Evolutionary conservation across 2,113 vertebrate genomes (phyloP).

Genomic region (Cariama cristata): DNA sequence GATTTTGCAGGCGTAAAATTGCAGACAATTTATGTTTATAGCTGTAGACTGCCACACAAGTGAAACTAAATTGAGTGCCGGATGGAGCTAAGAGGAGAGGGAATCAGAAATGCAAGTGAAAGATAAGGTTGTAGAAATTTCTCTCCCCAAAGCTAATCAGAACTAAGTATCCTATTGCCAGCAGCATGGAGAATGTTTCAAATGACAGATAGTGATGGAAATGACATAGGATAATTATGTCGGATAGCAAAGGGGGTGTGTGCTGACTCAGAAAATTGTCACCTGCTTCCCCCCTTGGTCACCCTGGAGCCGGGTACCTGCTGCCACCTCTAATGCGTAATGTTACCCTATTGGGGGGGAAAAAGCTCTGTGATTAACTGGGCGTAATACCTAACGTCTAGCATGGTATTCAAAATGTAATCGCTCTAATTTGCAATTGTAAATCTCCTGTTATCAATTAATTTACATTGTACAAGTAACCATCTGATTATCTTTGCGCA

Average conservation of each 20-base stretch:
- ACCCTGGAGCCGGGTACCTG: background rate
- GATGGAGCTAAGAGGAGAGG: background rate
- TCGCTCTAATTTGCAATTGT: conserved; percentile 41
- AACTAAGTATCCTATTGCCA: background rate
- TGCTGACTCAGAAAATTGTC: background rate
- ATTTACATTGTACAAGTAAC: conserved; percentile 69
- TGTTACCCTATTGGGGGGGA: background rate
- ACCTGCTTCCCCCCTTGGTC: background rate
- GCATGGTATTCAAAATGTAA: conserved; percentile 4
- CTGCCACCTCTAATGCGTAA: background rate
- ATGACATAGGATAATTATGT: background rate
- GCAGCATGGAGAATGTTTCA: background rate
- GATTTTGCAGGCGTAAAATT: conserved; percentile 42
- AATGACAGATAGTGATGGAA: background rate
- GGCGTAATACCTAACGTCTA: background rate
- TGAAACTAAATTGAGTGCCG: background rate
- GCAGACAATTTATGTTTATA: conserved; percentile 25
- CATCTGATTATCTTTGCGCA: conserved; percentile 71
- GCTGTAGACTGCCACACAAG: background rate
- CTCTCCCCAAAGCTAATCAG: background rate
- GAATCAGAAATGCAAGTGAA: background rate
- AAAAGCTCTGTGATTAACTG: background rate
- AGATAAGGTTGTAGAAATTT: background rate
- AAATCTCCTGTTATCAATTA: conserved; percentile 76
- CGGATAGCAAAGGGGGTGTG: background rate